Base-by-base conservation (phyloP, 2,797 vertebrate species). In the Hephaestus fuliginosus region DNA sequence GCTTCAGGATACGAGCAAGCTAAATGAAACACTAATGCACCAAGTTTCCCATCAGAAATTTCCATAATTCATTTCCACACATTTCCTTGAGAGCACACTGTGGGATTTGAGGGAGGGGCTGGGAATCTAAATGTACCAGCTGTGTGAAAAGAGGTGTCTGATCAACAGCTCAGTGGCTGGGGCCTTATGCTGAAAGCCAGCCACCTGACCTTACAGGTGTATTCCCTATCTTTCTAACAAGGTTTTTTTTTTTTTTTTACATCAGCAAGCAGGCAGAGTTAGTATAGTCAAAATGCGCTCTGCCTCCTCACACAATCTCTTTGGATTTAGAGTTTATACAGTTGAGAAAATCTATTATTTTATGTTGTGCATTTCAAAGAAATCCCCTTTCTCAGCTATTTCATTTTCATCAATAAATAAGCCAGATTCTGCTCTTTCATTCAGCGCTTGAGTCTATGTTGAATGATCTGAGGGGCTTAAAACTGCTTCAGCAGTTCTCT, bases 31-130 rank as follows among this genome's bases (percentile, higher is more conserved):
- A 93, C 93, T 93, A 94, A 95, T 95, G 93, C 93, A 92, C 93
- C 91, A 86, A 93, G 93, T 95, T 96, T 94, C 93, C 95, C 95
- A 96, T 96, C 95, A 95, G 89, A 95, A 96, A 96, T 96, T 95
- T 96, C 94, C 96, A 96, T 96, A 96, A 96, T 96, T 96, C 95
- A 96, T 96, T 96, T 96, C 90, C 93, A 95, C 89, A 91, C 94
- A 88, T 95, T 95, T 95, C 91, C 95, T 95, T 93, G 92, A 95
- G 94, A 95, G 93, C 93, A 91, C 90, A 94, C 93, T 90, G 91
- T 92, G 92, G 92, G 94, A 94, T 92, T 93, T 92, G 89, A 92
- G 90, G 93, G 94, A 94, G 94, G 94, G 91, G 89, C 88, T 68
- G 86, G 86, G 93, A 90, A 89, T 92, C 92, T 93, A 89, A 93